Percentiles rank a stretch among this genome's conserved stretches.
Evolutionary conservation across 23 tunicate genomes (phyloP).

Genomic region (Oikopleura vanhoeffeni): DNA sequence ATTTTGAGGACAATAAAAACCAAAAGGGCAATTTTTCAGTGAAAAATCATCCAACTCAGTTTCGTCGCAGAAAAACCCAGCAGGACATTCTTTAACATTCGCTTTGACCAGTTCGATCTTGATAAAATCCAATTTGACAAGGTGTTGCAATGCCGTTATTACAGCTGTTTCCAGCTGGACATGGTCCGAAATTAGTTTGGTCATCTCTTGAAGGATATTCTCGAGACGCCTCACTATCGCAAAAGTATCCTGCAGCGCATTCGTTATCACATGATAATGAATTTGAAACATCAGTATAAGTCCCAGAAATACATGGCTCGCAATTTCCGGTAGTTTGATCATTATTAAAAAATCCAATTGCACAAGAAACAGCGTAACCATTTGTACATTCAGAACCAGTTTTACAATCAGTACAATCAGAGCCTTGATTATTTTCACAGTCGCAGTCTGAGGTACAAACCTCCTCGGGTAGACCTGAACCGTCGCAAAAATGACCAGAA

Average conservation of each 20-base stretch:
- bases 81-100: slow-evolving; percentile 33
- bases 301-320: slow-evolving; percentile 3
- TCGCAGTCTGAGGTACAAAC: slow-evolving; percentile 15
- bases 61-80: slow-evolving; percentile 32
- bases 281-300: slow-evolving; percentile 19
- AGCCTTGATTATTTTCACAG: slow-evolving; percentile 22
- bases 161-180: slow-evolving; percentile 67
- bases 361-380: not conserved
- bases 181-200: slow-evolving; percentile 37
- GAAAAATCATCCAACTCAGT: slow-evolving; percentile 17
- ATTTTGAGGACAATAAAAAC: slow-evolving; percentile 56
- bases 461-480: not conserved
- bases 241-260: slow-evolving; percentile 60
- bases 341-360: not conserved
- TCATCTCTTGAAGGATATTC: slow-evolving; percentile 23
- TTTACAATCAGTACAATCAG: too few species aligned
- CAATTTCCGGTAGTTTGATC: not conserved
- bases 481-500: slow-evolving; percentile 26
- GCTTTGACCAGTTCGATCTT: slow-evolving; percentile 25
- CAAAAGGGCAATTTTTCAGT: slow-evolving; percentile 58
- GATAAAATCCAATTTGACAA: slow-evolving; percentile 80
- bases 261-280: slow-evolving; percentile 20
- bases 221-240: slow-evolving; percentile 30
- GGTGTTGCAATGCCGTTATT: slow-evolving; percentile 16
- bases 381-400: not conserved